These are phyloP conservation scores for Griposia aprilina DNA, from an alignment of 2,888 invertebrate species.

Conservation along the genomic window DNA sequence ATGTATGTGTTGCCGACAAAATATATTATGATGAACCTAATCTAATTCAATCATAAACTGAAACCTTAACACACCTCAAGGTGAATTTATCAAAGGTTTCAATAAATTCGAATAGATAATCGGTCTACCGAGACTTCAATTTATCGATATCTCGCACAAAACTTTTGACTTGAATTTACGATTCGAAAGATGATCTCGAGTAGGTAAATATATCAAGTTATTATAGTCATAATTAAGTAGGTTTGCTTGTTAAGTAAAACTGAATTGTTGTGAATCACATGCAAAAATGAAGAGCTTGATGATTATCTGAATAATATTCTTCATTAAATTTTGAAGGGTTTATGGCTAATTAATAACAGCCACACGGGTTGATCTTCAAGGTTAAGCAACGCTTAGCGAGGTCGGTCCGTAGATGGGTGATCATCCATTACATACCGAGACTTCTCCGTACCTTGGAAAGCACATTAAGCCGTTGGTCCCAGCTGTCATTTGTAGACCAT, in stretches of 20 bases:
- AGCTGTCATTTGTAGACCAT: no score
- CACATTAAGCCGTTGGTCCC: no score
- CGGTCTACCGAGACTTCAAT: constrained; percentile 37
- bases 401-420: no score
- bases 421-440: no score
- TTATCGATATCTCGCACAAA: constrained; percentile 35
- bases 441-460: no score
- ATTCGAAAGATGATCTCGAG: background rate
- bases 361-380: no score
- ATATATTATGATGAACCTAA: background rate
- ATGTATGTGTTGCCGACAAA: constrained; percentile 13
- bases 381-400: no score
- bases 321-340: background rate
- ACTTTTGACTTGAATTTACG: constrained; percentile 41
- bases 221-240: background rate
- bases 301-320: background rate
- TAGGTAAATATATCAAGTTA: constrained; percentile 42
- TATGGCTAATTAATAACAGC: no score
- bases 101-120: constrained; percentile 26
- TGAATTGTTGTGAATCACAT: background rate
- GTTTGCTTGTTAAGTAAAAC: background rate
- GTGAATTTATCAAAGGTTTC: constrained; percentile 19
- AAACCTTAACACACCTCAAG: constrained; percentile 15
- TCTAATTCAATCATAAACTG: constrained; percentile 29
- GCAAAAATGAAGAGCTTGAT: background rate